Evolutionary conservation across 2,797 vertebrate genomes (phyloP).

Genomic region (Lepidocolaptes lacrymiger): DNA sequence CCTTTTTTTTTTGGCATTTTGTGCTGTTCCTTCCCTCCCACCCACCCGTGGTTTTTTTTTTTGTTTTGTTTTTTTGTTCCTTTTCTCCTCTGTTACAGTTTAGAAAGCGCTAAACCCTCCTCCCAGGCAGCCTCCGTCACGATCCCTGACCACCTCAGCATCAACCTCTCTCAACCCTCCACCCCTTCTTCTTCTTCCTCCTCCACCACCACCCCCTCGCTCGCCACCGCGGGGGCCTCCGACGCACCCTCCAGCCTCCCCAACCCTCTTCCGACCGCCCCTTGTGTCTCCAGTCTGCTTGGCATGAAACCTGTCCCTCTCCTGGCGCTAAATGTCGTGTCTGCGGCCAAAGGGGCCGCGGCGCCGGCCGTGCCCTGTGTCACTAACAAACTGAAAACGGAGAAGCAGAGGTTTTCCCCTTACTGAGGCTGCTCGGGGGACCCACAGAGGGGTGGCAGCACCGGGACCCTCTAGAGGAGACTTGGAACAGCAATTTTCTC

Average conservation of each 20-base stretch:
- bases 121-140: slow-evolving; percentile 88
- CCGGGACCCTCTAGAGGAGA: slow-evolving; percentile 39
- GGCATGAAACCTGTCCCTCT: slow-evolving; percentile 98
- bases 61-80: slow-evolving; percentile 56
- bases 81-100: slow-evolving; percentile 90
- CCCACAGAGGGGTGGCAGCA: not conserved
- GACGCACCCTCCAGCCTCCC: slow-evolving; percentile 88
- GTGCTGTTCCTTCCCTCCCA: not conserved
- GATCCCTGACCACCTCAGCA: slow-evolving; percentile 92
- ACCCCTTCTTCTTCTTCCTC: slow-evolving; percentile 89
- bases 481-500: slow-evolving; percentile 43
- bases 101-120: slow-evolving; percentile 99
- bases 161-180: slow-evolving; percentile 90
- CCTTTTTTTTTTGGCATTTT: not conserved
- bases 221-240: slow-evolving; percentile 88
- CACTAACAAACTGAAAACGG: slow-evolving; percentile 91
- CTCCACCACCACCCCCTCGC: slow-evolving; percentile 87
- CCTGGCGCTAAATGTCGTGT: slow-evolving; percentile 96
- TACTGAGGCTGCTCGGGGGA: slow-evolving; percentile 82
- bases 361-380: slow-evolving; percentile 75
- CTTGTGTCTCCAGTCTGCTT: slow-evolving; percentile 97
- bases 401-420: slow-evolving; percentile 91
- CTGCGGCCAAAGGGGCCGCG: slow-evolving; percentile 75
- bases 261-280: slow-evolving; percentile 90
- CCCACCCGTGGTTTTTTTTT: not conserved